Evolutionary conservation across 2,113 vertebrate genomes (phyloP), one percentile per base, ranked within the genome.

Genomic region (Perca schrenkii): DNA sequence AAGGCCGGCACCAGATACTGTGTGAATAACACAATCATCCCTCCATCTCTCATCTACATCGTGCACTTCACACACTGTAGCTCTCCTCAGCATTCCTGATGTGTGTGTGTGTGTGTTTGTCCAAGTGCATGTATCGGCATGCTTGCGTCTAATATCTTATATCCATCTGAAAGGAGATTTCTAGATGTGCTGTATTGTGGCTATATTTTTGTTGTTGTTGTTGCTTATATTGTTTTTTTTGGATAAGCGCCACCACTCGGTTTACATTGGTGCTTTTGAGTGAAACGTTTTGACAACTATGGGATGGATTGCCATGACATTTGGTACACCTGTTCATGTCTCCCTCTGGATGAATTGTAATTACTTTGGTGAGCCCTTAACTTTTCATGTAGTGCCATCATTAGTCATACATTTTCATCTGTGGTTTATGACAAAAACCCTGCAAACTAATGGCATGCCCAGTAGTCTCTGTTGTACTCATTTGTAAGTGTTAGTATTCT

Each of bases 1-100:
- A 70, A 86, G 86, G 75, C 80, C 31, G 21, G 58, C 74, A 85
- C 40, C 62, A 60, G 86, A 88, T 85, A 86, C 73, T 74, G 75
- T 87, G 78, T 60, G 80, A 89, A 85, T 74, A 56, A 88, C 72
- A 72, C 82, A 76, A 77, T 60, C 70, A 16, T 40, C 69, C 46
- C 63, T 63, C 2, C 63, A 21, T 66, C 77, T 56, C 53, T 58
- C 46, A 57, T 66, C 28, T 11, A 19, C 8, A 76, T 21, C 13
- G 3, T 57, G 31, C 56, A 68, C 2, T 64, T 71, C 49, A 66
- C 58, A 64, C 68, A 17, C 71, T 76, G 54, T 4, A 43, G 50
- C 1, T 71, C 64, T 50, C 6, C 21, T 36, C 64, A n/a, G 47
- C 40, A 50, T 49, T 46, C 46, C 46, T 8, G 3, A 34, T 34